A percentile compares a stretch with the other conserved stretches of the same genome.
These are phyloP conservation scores for Calephelis nemesis DNA, from an alignment of 1,140 invertebrate genomes.

Conservation along the genomic window DNA sequence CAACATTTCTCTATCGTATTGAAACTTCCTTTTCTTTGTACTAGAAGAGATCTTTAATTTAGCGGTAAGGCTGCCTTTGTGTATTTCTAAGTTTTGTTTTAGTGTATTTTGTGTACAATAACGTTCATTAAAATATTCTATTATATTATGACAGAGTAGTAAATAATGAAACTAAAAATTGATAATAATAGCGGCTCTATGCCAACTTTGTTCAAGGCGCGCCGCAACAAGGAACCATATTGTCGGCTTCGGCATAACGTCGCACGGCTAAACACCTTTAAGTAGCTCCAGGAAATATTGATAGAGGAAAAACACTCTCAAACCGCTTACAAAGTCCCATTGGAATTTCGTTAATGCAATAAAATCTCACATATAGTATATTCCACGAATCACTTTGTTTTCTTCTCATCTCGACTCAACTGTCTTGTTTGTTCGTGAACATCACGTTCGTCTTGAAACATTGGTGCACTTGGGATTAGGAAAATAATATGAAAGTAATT, in stretches of 20 bases:
- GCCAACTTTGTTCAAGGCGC: background rate
- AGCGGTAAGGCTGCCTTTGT: too few species aligned
- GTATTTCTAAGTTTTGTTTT: too few species aligned
- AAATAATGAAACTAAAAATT: background rate
- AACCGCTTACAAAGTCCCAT: slow-evolving; percentile 33
- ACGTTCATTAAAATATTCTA: too few species aligned
- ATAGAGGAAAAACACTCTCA: slow-evolving; percentile 37
- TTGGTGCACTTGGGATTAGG: background rate
- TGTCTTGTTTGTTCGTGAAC: background rate
- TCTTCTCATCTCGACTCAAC: background rate
- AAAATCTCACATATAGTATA: slow-evolving; percentile 24
- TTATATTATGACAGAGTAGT: too few species aligned
- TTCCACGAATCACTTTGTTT: slow-evolving; percentile 1
- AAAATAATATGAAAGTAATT: background rate
- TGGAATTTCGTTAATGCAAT: slow-evolving; percentile 28
- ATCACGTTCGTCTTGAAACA: background rate
- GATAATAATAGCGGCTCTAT: slow-evolving; percentile 18
- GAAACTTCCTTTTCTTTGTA: too few species aligned
- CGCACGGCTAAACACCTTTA: slow-evolving; percentile 34
- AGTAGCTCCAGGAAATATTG: slow-evolving; percentile 38
- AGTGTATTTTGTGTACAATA: too few species aligned
- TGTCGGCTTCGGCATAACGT: slow-evolving; percentile 31
- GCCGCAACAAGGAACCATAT: slow-evolving; percentile 30
- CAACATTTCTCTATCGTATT: too few species aligned
- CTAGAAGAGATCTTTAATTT: too few species aligned